phyloP scores from a whole-genome alignment of 2,113 vertebrate genomes.

The Tympanuchus pallidicinctus region DNA sequence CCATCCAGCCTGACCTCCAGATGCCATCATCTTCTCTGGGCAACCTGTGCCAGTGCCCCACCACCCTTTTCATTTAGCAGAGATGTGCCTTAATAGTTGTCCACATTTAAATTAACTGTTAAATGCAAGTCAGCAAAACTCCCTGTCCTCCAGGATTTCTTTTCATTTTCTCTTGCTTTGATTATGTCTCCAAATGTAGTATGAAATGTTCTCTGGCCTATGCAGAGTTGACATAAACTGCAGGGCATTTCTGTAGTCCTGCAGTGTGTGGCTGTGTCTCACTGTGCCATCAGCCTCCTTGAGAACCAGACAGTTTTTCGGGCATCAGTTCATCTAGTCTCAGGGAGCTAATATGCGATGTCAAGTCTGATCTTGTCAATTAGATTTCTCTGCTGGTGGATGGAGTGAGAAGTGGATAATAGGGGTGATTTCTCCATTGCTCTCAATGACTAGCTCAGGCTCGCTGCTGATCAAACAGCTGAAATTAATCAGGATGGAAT shows the following conservation, averaged over 20 bases:
- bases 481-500: background rate
- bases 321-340: background rate
- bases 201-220: background rate
- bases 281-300: background rate
- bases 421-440: background rate
- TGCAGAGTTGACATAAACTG: background rate
- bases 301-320: background rate
- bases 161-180: background rate
- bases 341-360: background rate
- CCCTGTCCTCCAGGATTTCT: background rate
- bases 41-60: too few species aligned
- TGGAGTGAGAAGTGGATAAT: rapidly evolving
- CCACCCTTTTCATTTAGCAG: background rate
- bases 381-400: background rate
- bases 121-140: background rate
- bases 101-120: background rate
- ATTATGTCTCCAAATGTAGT: background rate
- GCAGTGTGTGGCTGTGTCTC: background rate
- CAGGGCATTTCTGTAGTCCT: background rate
- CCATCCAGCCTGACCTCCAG: too few species aligned
- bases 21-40: too few species aligned
- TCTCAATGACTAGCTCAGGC: background rate
- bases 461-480: background rate
- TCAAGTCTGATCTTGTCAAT: background rate
- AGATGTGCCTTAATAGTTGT: background rate